Evolutionary conservation across 1,140 invertebrate genomes (phyloP).

Genomic region (Scaptomyza graminum): DNA sequence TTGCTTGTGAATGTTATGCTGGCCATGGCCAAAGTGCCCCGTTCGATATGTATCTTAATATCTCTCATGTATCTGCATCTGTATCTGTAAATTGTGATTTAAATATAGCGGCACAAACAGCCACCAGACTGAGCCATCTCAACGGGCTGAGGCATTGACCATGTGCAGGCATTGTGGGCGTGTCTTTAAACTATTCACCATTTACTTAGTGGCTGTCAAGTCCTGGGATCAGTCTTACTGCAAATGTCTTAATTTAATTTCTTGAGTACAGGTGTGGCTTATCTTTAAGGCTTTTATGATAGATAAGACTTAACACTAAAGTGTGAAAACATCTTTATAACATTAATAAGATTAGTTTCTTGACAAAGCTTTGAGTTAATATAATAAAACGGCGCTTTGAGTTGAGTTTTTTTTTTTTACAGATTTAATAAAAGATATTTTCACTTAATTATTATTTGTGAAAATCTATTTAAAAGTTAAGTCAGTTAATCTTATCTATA

Average conservation of each 20-base stretch:
- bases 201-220: conserved; percentile 42
- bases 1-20: conserved; percentile 38
- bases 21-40: conserved; percentile 43
- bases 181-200: conserved; percentile 29
- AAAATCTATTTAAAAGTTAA: background rate
- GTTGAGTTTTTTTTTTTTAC: too few relatives aligned
- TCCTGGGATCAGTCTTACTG: conserved; percentile 47
- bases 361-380: too few relatives aligned
- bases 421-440: too few relatives aligned
- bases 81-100: conserved; percentile 56
- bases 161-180: conserved; percentile 65
- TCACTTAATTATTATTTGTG: too few relatives aligned
- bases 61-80: conserved; percentile 11
- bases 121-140: conserved; percentile 40
- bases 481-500: background rate
- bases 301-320: background rate
- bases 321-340: too few relatives aligned
- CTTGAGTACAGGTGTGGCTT: background rate
- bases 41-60: conserved; percentile 47
- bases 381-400: too few relatives aligned
- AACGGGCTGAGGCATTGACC: conserved; percentile 55
- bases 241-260: conserved; percentile 18
- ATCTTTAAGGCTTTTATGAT: background rate
- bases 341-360: too few relatives aligned
- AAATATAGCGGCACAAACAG: conserved; percentile 58